Conservation (phyloP, 2,113 vertebrate genomes). For the Albula glossodonta region DNA sequence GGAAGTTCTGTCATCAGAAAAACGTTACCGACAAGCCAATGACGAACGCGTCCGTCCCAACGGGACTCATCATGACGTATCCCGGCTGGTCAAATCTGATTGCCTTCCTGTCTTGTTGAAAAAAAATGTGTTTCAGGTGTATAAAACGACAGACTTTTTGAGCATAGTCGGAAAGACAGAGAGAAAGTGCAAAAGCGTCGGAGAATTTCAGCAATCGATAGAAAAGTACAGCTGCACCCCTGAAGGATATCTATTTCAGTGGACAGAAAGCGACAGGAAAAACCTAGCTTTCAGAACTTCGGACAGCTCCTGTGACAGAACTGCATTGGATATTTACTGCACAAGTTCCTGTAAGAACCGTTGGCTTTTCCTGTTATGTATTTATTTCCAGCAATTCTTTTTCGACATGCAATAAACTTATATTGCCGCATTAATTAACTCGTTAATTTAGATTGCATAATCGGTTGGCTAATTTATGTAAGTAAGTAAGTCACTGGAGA, state of each 20-base stretch:
- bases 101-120: conserved; percentile 47
- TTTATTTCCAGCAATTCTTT: background rate
- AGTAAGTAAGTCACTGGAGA: background rate
- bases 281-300: conserved; percentile 53
- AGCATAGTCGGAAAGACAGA: background rate
- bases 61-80: conserved; percentile 78
- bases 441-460: background rate
- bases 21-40: conserved; percentile 48
- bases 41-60: conserved; percentile 54
- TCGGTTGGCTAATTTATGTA: too few relatives aligned
- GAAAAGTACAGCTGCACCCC: conserved; percentile 33
- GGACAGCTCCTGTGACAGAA: conserved; percentile 47
- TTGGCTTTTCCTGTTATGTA: background rate
- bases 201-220: conserved; percentile 9
- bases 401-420: too few relatives aligned
- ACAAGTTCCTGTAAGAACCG: conserved; percentile 17
- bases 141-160: conserved; percentile 63
- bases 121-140: conserved; percentile 41
- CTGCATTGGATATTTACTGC: background rate
- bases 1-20: conserved; percentile 17
- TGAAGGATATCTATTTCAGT: conserved; percentile 24
- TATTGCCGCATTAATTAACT: too few relatives aligned
- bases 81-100: conserved; percentile 61
- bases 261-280: conserved; percentile 9
- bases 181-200: conserved; percentile 51